Evolutionary conservation across 2,888 invertebrate genomes (phyloP).

Genomic region (Dyspetes luteomarginatus): DNA sequence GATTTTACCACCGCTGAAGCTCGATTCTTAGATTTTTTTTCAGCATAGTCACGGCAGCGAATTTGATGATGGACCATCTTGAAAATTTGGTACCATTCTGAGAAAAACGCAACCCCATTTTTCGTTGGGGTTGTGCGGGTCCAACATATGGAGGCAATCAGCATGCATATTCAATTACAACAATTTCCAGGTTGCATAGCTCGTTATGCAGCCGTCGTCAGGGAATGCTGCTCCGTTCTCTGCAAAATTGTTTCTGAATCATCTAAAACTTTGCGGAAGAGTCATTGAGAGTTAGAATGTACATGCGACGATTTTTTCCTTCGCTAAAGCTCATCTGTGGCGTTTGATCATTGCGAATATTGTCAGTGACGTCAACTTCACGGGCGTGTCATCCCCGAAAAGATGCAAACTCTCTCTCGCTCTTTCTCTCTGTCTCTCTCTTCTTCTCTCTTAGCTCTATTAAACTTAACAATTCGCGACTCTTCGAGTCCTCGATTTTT

Average conservation of each 20-base stretch:
- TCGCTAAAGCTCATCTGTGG: background rate
- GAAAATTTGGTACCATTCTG: too few species aligned
- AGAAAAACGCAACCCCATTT: too few species aligned
- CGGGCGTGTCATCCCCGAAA: background rate
- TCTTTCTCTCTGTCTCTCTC: too few species aligned
- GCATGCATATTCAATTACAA: slow-evolving; percentile 20
- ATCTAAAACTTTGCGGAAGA: slow-evolving; percentile 12
- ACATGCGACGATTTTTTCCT: background rate
- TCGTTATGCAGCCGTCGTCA: slow-evolving; percentile 34
- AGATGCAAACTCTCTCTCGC: background rate
- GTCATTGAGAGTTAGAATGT: background rate
- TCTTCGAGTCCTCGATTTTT: slow-evolving; percentile 14
- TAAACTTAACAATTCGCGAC: slow-evolving; percentile 1
- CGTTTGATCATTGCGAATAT: too few species aligned
- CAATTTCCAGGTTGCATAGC: slow-evolving; percentile 11
- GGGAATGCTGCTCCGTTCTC: background rate
- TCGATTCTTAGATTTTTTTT: background rate
- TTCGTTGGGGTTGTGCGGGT: too few species aligned
- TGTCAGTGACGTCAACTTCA: background rate
- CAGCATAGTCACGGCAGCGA: too few species aligned
- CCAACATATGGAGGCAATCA: too few species aligned
- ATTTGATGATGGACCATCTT: too few species aligned
- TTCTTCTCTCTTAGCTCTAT: slow-evolving; percentile 10
- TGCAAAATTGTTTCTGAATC: slow-evolving; percentile 11
- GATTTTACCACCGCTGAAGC: background rate